These are phyloP conservation scores for Anser cygnoides DNA, from an alignment of 2,113 vertebrate species.

Conservation along the genomic window DNA sequence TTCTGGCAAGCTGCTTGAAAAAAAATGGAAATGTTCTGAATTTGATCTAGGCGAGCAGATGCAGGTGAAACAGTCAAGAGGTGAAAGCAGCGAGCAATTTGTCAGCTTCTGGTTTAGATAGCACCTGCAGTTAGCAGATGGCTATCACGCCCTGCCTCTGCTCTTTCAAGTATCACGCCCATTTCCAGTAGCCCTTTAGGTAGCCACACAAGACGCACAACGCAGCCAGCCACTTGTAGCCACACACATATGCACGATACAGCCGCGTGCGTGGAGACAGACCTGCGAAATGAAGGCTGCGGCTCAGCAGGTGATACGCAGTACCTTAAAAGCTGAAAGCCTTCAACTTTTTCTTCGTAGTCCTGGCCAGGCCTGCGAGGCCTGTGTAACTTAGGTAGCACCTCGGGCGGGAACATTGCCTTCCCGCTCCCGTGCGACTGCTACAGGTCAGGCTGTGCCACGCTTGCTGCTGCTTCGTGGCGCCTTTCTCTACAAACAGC, in stretches of 20 bases:
- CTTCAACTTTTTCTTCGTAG: conserved; percentile 4
- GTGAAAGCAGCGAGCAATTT: background rate
- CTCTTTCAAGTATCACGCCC: background rate
- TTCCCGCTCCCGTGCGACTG: background rate
- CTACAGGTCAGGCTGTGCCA: conserved; percentile 12
- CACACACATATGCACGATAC: background rate
- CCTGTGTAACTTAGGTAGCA: conserved; percentile 3
- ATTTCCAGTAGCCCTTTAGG: background rate
- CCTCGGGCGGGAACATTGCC: background rate
- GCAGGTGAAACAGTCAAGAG: background rate
- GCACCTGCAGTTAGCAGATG: conserved; percentile 17
- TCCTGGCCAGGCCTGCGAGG: conserved; percentile 31
- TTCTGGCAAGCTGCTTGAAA: background rate
- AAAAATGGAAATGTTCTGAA: background rate
- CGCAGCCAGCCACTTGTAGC: background rate
- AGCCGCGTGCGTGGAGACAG: accelerated
- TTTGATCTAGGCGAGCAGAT: background rate
- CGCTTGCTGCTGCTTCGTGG: background rate
- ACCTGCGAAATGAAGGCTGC: background rate
- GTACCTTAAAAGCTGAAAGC: background rate
- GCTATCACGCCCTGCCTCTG: background rate
- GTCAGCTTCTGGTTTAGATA: background rate
- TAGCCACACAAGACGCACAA: background rate
- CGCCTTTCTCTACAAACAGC: background rate
- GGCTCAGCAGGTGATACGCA: background rate